Base-by-base conservation (phyloP, 2,888 invertebrate species). In the Dugesia japonica region DNA sequence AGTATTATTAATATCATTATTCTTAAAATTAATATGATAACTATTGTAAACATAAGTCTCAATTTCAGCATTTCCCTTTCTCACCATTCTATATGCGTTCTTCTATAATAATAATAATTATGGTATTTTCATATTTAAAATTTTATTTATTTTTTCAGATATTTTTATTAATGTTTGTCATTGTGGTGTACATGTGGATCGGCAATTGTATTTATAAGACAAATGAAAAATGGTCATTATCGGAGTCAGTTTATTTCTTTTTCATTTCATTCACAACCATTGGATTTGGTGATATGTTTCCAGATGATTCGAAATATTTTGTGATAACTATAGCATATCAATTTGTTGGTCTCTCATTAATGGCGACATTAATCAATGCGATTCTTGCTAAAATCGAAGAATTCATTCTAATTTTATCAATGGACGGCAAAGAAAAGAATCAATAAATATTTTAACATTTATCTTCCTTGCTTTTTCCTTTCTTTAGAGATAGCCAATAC, bases 151-250 rank as follows among this genome's bases (percentile, higher is more conserved):
- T 4, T 56, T 56, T 56, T 38, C 38, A 56, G 56, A 23, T 56
- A n/a, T 56, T 56, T 23, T 23, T 56, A 56, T 9, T 56, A n/a
- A n/a, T 23, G 4, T 20, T 56, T 4, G 9, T 56, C 1, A 23
- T 23, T 7, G 56, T n/a, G 23, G 20, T n/a, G 1, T 56, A 56
- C 17, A 56, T 56, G 4, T 23, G n/a, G 1, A 7, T 7, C 17
- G 56, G 56, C 7, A 20, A 7, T 23, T 56, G 1, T 56, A 56
- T 56, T 20, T 56, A 20, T 56, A n/a, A n/a, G n/a, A 23, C 4
- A 56, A 56, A 56, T 56, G 56, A 56, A 56, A 56, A 56, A 9
- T 56, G 56, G 56, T 20, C 56, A 56, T 20, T 56, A 56, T 56
- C 23, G n/a, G 56, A 56, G n/a, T 56, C 56, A 1, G 1, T 56